Evolutionary conservation across 2,888 invertebrate genomes (phyloP).

Genomic region (Nipponacmea schrenckii): DNA sequence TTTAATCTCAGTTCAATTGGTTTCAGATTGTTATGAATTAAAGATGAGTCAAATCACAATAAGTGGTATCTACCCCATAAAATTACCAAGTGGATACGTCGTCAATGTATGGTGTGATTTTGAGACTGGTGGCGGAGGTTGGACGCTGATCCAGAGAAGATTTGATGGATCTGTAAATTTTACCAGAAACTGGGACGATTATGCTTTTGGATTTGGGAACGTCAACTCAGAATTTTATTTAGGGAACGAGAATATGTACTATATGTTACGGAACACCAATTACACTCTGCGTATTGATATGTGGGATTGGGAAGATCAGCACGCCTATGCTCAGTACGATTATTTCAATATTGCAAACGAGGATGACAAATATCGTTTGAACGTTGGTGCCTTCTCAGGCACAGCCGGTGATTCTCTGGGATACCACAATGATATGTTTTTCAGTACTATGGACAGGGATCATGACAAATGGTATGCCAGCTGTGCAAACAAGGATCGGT

Average conservation of each 20-base stretch:
- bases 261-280: conserved; percentile 72
- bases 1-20: neutral
- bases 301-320: conserved; percentile 84
- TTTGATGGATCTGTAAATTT: conserved; percentile 83
- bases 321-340: conserved; percentile 83
- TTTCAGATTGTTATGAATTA: conserved; percentile 73
- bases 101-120: conserved; percentile 79
- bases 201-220: conserved; percentile 83
- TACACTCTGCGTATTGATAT: conserved; percentile 79
- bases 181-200: conserved; percentile 85
- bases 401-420: conserved; percentile 87
- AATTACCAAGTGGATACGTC: conserved; percentile 72
- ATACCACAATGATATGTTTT: conserved; percentile 92
- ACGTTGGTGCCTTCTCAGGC: conserved; percentile 75
- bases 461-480: conserved; percentile 74
- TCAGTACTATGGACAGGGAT: conserved; percentile 88
- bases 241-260: conserved; percentile 85
- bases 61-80: conserved; percentile 80
- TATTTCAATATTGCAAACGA: conserved; percentile 77
- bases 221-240: conserved; percentile 83
- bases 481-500: conserved; percentile 52
- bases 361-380: conserved; percentile 78
- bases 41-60: conserved; percentile 73
- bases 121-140: conserved; percentile 70
- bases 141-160: conserved; percentile 84